Conservation (phyloP, 2,113 vertebrate species). For the Psilopsiagon aymara region DNA sequence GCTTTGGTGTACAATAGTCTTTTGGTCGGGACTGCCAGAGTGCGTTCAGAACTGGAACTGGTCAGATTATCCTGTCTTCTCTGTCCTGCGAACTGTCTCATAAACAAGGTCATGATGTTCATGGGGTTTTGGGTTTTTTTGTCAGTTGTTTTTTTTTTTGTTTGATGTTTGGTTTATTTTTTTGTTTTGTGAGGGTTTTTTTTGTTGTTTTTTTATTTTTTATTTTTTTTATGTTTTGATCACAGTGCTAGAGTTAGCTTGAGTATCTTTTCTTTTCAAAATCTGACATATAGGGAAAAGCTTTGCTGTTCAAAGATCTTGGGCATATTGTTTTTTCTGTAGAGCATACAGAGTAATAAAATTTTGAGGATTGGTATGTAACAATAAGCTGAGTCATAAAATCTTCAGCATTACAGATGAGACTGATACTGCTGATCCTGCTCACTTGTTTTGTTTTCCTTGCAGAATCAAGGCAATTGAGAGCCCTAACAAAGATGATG, state of each 20-base stretch:
- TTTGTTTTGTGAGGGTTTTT: background rate
- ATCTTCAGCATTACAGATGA: background rate
- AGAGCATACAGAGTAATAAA: background rate
- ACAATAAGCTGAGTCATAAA: background rate
- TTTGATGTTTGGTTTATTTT: background rate
- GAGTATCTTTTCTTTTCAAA: background rate
- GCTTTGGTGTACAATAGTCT: background rate
- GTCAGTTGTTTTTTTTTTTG: background rate
- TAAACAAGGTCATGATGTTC: background rate
- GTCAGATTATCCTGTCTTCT: background rate
- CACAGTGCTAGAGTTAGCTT: background rate
- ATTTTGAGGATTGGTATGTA: background rate
- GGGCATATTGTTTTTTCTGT: background rate
- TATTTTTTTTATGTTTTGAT: background rate
- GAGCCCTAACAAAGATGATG: constrained; percentile 95
- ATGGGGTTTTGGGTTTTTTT: background rate
- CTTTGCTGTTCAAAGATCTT: background rate
- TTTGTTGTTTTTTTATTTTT: background rate
- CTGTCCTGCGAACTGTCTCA: background rate
- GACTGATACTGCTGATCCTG: background rate
- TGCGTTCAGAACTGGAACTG: background rate
- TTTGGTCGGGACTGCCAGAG: background rate
- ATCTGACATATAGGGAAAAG: background rate
- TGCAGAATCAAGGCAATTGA: constrained; percentile 97
- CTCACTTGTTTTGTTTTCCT: constrained; percentile 10